phyloP scores from a whole-genome alignment of 1,140 invertebrate genomes.

The Plectrocnemia conspersa region DNA sequence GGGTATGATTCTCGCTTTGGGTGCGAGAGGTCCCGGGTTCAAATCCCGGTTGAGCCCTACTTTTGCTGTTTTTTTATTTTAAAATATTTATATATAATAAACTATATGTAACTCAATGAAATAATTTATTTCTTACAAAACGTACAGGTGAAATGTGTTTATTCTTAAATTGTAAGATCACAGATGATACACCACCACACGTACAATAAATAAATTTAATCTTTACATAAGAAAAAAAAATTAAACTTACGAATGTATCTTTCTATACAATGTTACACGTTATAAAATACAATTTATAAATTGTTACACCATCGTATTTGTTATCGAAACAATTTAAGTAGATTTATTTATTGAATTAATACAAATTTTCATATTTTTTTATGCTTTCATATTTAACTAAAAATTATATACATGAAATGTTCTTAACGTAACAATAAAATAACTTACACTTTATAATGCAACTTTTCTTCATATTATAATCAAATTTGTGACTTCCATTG shows the following conservation, averaged over 20 bases:
- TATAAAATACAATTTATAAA: too few relatives aligned
- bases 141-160: conserved; percentile 3
- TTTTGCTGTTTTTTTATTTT: too few relatives aligned
- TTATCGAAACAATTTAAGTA: background rate
- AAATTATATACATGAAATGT: too few relatives aligned
- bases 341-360: background rate
- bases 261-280: too few relatives aligned
- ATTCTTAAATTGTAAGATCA: conserved; percentile 33
- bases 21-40: conserved; percentile 87
- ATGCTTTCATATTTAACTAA: too few relatives aligned
- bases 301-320: background rate
- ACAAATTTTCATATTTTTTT: background rate
- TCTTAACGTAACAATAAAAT: too few relatives aligned
- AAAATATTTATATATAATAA: background rate
- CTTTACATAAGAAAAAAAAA: background rate
- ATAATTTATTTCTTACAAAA: too few relatives aligned
- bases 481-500: too few relatives aligned
- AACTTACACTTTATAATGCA: too few relatives aligned
- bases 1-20: conserved; percentile 88
- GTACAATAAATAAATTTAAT: conserved; percentile 26
- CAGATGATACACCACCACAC: conserved; percentile 30
- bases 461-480: too few relatives aligned
- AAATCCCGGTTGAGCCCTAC: conserved; percentile 75
- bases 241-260: background rate
- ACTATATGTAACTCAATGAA: background rate